Evolutionary conservation across 2,113 vertebrate genomes (phyloP).

Genomic region (Trichomycterus rosablanca): DNA sequence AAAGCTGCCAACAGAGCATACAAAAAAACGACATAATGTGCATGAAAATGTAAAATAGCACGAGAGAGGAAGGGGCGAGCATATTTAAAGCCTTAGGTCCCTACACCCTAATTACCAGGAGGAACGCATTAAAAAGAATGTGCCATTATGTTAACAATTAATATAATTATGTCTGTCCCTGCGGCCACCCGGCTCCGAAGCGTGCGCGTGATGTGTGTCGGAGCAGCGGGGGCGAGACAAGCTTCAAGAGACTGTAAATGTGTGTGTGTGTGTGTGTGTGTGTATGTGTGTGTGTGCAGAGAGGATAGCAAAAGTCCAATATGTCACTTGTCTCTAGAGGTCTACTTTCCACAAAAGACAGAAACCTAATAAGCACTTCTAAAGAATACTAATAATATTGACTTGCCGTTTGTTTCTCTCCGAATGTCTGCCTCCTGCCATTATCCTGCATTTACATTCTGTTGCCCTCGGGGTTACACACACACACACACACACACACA

Average conservation of each 20-base stretch:
- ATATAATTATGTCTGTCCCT: constrained; percentile 63
- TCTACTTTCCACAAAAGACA: constrained; percentile 36
- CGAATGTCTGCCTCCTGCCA: constrained; percentile 20
- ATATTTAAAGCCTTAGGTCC: constrained; percentile 55
- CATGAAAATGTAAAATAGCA: constrained; percentile 45
- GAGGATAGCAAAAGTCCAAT: constrained; percentile 18
- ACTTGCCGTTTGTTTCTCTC: constrained; percentile 27
- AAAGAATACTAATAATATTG: constrained; percentile 40
- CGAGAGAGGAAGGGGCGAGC: constrained; percentile 6
- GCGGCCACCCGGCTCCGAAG: constrained; percentile 35
- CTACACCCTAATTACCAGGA: constrained; percentile 62
- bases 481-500: constrained; percentile 29
- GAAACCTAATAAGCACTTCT: constrained; percentile 38
- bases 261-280: constrained; percentile 21
- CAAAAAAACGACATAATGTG: constrained; percentile 49
- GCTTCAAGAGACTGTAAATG: constrained; percentile 12
- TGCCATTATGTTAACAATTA: constrained; percentile 73
- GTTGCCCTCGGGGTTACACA: constrained; percentile 18
- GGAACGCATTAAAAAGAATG: constrained; percentile 71
- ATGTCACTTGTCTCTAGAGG: constrained; percentile 32
- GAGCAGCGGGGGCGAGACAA: constrained; percentile 12
- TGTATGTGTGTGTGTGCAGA: neutral
- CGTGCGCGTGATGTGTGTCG: constrained; percentile 28
- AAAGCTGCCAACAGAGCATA: constrained; percentile 44
- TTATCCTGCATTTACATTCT: constrained; percentile 21